Percentiles rank a stretch among this genome's conserved stretches.
Conservation (phyloP, 2,113 vertebrate species). For the Bos indicus region DNA sequence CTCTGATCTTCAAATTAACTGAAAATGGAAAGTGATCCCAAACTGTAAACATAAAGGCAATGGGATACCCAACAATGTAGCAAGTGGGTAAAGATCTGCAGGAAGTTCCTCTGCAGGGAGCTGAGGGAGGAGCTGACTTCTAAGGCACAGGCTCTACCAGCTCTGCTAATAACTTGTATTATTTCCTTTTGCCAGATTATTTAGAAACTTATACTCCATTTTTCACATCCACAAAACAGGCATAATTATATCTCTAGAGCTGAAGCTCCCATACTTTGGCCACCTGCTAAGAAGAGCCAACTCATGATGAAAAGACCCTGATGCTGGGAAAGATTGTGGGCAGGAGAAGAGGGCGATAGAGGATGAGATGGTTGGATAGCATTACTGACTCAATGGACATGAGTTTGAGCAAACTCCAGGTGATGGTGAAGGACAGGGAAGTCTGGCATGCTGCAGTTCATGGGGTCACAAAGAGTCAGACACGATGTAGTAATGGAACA, state of each 20-base stretch:
- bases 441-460: background rate
- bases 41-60: background rate
- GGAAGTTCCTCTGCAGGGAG: background rate
- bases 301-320: background rate
- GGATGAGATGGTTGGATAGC: background rate
- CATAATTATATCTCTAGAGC: background rate
- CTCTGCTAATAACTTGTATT: background rate
- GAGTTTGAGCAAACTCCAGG: background rate
- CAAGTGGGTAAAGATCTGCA: background rate
- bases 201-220: background rate
- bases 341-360: background rate
- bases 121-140: background rate
- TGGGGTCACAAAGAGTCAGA: background rate
- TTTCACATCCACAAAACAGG: background rate
- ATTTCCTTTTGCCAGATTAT: background rate
- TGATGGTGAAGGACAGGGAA: background rate
- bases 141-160: background rate
- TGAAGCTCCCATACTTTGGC: background rate
- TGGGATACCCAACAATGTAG: no score
- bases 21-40: background rate
- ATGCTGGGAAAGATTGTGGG: background rate
- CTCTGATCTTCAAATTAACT: background rate
- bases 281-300: background rate
- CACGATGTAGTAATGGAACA: background rate
- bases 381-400: background rate